Percentiles rank a stretch among this genome's conserved stretches.
Conservation (phyloP, 2,797 vertebrate species). For the Pipistrellus kuhlii region DNA sequence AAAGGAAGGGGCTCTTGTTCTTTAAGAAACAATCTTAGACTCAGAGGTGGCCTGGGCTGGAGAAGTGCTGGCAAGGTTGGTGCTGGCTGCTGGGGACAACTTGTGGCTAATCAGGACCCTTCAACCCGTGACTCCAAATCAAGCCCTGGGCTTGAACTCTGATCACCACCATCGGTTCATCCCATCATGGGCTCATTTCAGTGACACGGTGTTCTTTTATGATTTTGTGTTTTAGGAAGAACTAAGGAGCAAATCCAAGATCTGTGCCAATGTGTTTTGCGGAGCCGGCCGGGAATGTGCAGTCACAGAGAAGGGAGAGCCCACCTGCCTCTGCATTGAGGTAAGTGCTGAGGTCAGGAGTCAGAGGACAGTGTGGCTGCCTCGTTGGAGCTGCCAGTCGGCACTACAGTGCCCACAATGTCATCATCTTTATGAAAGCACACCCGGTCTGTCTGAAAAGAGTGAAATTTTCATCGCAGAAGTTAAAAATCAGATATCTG, state of each 20-base stretch:
- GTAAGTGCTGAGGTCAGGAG: constrained; percentile 82
- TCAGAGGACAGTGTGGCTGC: neutral
- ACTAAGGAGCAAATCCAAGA: constrained; percentile 96
- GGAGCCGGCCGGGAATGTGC: constrained; percentile 97
- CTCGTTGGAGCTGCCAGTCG: neutral
- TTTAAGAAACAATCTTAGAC: constrained; percentile 1
- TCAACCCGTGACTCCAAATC: neutral
- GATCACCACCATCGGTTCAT: neutral
- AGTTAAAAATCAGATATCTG: constrained; percentile 31
- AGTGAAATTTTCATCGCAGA: neutral
- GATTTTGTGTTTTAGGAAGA: constrained; percentile 89
- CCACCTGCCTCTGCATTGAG: constrained; percentile 98
- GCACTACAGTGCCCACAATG: neutral
- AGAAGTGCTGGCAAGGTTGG: neutral
- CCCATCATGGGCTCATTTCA: neutral
- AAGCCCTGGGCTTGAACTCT: neutral
- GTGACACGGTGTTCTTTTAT: constrained; percentile 62
- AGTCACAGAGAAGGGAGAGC: constrained; percentile 96
- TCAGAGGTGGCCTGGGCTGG: neutral
- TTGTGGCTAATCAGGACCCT: neutral
- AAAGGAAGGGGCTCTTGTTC: constrained; percentile 37
- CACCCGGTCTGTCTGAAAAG: neutral
- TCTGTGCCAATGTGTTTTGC: constrained; percentile 99
- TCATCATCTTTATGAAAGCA: neutral
- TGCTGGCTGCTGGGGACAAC: neutral